Evolutionary conservation across 2,113 vertebrate species (phyloP), one percentile per base, ranked within the genome.

Genomic region (Anoplopoma fimbria): DNA sequence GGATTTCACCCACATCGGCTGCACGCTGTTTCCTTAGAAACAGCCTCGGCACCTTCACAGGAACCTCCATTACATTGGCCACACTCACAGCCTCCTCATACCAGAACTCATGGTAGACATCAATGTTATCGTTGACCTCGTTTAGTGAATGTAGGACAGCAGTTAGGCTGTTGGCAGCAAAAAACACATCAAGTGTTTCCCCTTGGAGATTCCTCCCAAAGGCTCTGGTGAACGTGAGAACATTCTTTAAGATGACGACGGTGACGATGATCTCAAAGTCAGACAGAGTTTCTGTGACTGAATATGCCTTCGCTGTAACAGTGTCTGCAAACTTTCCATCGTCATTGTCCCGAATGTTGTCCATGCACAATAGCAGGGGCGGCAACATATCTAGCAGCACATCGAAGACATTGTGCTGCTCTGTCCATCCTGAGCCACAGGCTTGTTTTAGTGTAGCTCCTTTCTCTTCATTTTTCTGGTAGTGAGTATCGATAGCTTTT

Each of bases 41-140:
- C 65, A 97, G 95, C 58, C 97, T 94, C 0, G 97, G 97, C 9
- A 98, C 89, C 55, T 92, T 96, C 79, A 96, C 91, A 1, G 95
- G 94, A 73, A 97, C 88, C 61, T 95, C 95, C 89, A 98, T 93
- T 33, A 94, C 92, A 0, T 87, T 47, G 4, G 97, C 97, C 88
- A 97, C 34, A 45, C 90, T 95, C 10, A 95, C 94, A 6, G 97
- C 97, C 91, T 99, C 97, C 84, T 98, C 97, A 40, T 96, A 98
- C 97, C 97, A 99, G 93, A 98, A 99, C n/a, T 98, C 97, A 4
- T 99, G 97, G 91, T 99, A 98, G 55, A 99, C 97, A 2, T 98
- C 97, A 3, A 99, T 97, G 77, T 99, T 97, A 42, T 98, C 97
- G 79, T 97, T 96, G 61, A 99, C 96, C 87, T 99, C 97, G 0